Evolutionary conservation across 2,888 invertebrate species (phyloP), one percentile per base, ranked within the genome.

Genomic region (Agrotis ipsilon): DNA sequence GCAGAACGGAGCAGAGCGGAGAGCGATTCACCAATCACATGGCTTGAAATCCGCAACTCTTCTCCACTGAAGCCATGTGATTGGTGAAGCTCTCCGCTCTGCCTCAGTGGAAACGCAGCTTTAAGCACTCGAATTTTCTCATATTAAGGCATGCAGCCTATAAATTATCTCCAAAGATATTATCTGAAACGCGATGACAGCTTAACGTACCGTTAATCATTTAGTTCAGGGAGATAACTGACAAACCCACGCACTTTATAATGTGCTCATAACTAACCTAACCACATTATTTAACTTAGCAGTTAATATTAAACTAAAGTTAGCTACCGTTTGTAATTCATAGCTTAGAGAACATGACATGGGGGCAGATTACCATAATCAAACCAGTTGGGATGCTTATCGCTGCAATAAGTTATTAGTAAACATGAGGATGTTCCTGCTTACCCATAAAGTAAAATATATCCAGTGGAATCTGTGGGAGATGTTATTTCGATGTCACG

Each of bases 241-340:
- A 45, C 14, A 46, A 64, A 63, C 60, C 66, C 45, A 64, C 63
- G 60, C 61, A 68, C 52, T 51, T 61, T 39, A 71, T 62, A 64
- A 70, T 57, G 18, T 51, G 27, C 13, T 6, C 55, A 67, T 81
- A 63, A 70, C 62, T 57, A 55, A 59, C 49, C 14, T 52, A 57
- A 57, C 64, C 52, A 57, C 51, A 75, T 64, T 48, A 77, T 67
- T 77, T 67, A 64, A 69, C 62, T 57, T 48, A 19, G 45, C 48
- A 59, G 49, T 59, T 51, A 62, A 48, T 69, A 51, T 54, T 52
- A 48, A 77, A 64, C 54, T 65, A 14, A 70, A 51, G 13, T 52
- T 48, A 9, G 78, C 78, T 78, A 81, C 82, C 54, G 82, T 82
- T 68, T 62, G 63, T 78, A 78, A 81, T 78, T 61, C 72, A 78